These are phyloP conservation scores for Cheilosia urbana DNA, from an alignment of 2,888 invertebrate species.

Conservation along the genomic window DNA sequence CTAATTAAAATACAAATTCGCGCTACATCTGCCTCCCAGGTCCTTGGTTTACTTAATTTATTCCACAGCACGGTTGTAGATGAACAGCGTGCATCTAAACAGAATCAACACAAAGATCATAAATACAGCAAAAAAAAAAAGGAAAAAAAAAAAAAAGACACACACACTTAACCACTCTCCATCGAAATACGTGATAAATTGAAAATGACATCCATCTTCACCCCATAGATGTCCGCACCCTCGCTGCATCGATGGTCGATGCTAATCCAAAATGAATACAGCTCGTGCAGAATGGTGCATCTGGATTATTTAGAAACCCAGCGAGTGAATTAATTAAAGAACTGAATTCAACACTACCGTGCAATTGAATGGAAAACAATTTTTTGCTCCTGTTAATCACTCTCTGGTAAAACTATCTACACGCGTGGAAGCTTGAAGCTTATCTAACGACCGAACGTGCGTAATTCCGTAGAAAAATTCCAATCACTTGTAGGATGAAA, in stretches of 20 bases:
- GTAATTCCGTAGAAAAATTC: conserved; percentile 22
- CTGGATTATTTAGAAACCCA: conserved; percentile 17
- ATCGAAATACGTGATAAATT: conserved; percentile 29
- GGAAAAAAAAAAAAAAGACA: background rate
- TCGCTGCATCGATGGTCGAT: background rate
- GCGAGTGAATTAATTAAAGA: conserved; percentile 21
- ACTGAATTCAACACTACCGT: background rate
- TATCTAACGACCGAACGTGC: conserved; percentile 13
- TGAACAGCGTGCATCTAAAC: background rate
- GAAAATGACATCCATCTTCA: conserved; percentile 6
- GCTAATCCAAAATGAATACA: background rate
- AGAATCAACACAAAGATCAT: background rate
- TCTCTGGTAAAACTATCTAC: background rate
- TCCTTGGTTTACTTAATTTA: conserved; percentile 20
- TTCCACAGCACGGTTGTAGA: conserved; percentile 25
- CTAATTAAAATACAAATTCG: background rate
- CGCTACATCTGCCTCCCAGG: background rate
- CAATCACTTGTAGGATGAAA: conserved; percentile 4
- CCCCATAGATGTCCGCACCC: background rate
- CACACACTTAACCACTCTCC: background rate
- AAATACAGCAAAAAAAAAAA: background rate
- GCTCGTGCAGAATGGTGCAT: background rate
- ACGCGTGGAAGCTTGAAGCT: too few relatives aligned
- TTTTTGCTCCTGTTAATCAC: background rate
- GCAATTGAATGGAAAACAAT: background rate